These are phyloP conservation scores for Gasterosteus aculeatus DNA, from an alignment of 2,113 vertebrate species.

Conservation along the genomic window DNA sequence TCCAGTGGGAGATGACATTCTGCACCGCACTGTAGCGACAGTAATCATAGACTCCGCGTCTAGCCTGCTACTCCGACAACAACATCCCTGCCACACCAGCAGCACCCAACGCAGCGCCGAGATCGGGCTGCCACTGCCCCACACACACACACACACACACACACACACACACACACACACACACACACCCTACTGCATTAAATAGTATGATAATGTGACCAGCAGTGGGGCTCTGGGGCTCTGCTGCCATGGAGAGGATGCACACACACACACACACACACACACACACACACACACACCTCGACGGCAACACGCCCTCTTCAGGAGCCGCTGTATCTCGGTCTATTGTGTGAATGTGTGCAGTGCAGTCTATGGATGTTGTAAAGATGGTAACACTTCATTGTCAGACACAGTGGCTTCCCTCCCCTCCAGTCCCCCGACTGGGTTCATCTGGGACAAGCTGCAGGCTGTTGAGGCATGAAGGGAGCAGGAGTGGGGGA, in stretches of 20 bases:
- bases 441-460: constrained; percentile 66
- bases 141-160: constrained; percentile 19
- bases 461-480: constrained; percentile 56
- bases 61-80: constrained; percentile 44
- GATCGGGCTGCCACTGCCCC: constrained; percentile 19
- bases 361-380: constrained; percentile 68
- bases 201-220: constrained; percentile 72
- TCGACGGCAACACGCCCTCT: constrained; percentile 39
- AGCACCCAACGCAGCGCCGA: constrained; percentile 23
- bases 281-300: constrained; percentile 3
- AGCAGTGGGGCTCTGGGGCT: constrained; percentile 64
- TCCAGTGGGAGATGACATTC: constrained; percentile 65
- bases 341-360: constrained; percentile 65
- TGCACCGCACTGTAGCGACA: constrained; percentile 53
- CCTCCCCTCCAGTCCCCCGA: constrained; percentile 35
- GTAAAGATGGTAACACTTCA: constrained; percentile 74
- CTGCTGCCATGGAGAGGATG: constrained; percentile 47
- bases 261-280: constrained; percentile 8
- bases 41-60: constrained; percentile 56
- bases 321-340: constrained; percentile 54
- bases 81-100: constrained; percentile 41
- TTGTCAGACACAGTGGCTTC: constrained; percentile 50
- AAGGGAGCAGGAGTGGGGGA: constrained; percentile 11
- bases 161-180: constrained; percentile 13
- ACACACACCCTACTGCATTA: constrained; percentile 55